Base-by-base conservation (phyloP, 2,797 vertebrate genomes). In the Falco concolor region DNA sequence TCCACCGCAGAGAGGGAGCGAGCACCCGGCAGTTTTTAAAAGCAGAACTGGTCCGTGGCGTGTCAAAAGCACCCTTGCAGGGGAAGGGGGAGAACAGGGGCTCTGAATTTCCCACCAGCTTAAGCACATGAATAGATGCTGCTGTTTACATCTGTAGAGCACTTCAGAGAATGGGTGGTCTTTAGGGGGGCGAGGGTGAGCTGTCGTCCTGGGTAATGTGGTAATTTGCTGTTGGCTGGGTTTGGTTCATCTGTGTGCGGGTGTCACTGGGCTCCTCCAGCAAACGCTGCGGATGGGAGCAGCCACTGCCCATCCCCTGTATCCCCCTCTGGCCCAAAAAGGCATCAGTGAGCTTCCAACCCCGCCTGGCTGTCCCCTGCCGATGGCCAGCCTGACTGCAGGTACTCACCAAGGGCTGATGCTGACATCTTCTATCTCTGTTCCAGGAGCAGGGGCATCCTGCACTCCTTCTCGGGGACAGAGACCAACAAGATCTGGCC, bases 401-500 rank as follows among this genome's bases (percentile, higher is more conserved):
- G 25, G 16, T 5, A 10, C 7, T 4, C 8, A 44, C 17, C 42
- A 8, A 44, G 24, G 22, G 52, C 53, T 45, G 47, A 9, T 27
- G 16, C 38, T 92, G 67, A 90, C 63, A 42, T 79, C 56, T 70
- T 47, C 34, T 49, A 4, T 32, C 18, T 87, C 34, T 93, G 45
- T 94, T 96, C 87, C 96, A 99, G 99, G 98, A 98, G 98, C 92
- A 98, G 98, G 92, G 99, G 99, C 84, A 97, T 99, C 92, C 98
- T 99, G 84, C 98, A 99, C 94, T 99, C 99, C 1, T 99, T 99
- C 97, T 99, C 99, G 5, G 99, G 99, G 83, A 99, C 99, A 24
- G 99, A 99, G 90, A 99, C 99, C 6, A 98, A 99, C 97, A 98
- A 98, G 95, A 99, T 99, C 96, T 99, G 99, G 99, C 99, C 99